Conservation (phyloP, 2,888 invertebrate genomes). For the Lissocephala sabroskyi region DNA sequence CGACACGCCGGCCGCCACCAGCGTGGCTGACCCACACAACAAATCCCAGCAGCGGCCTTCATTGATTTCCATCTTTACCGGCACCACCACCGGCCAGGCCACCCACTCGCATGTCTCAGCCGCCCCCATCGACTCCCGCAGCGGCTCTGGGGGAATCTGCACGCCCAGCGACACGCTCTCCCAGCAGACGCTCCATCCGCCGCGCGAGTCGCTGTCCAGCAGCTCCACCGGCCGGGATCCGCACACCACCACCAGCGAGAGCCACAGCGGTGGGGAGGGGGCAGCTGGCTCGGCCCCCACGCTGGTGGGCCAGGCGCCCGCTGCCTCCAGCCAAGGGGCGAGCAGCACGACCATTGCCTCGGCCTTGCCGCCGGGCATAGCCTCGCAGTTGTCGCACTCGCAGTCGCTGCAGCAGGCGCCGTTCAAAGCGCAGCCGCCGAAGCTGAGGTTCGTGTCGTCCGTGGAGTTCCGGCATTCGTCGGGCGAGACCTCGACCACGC, state of each 20-base stretch:
- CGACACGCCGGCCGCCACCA: slow-evolving; percentile 70
- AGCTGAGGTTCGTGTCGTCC: slow-evolving; percentile 86
- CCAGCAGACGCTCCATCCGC: slow-evolving; percentile 73
- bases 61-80: slow-evolving; percentile 79
- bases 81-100: slow-evolving; percentile 73
- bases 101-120: slow-evolving; percentile 70
- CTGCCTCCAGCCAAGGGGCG: slow-evolving; percentile 45
- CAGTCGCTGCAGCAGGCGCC: slow-evolving; percentile 71
- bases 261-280: slow-evolving; percentile 69
- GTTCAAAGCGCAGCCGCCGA: slow-evolving; percentile 75
- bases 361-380: slow-evolving; percentile 63
- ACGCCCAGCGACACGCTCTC: slow-evolving; percentile 73
- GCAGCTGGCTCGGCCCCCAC: slow-evolving; percentile 62
- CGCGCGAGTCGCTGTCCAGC: slow-evolving; percentile 76
- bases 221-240: slow-evolving; percentile 75
- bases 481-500: slow-evolving; percentile 84
- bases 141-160: slow-evolving; percentile 71
- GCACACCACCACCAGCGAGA: slow-evolving; percentile 70
- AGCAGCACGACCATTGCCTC: slow-evolving; percentile 52
- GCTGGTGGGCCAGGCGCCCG: slow-evolving; percentile 43
- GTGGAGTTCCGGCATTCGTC: slow-evolving; percentile 87
- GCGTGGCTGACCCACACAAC: slow-evolving; percentile 74
- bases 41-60: slow-evolving; percentile 79
- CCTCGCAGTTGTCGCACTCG: slow-evolving; percentile 73
- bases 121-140: slow-evolving; percentile 71